A percentile compares a stretch with the other conserved stretches of the same genome.
Evolutionary conservation across 2,888 invertebrate species (phyloP).

Genomic region (Dioctria linearis): DNA sequence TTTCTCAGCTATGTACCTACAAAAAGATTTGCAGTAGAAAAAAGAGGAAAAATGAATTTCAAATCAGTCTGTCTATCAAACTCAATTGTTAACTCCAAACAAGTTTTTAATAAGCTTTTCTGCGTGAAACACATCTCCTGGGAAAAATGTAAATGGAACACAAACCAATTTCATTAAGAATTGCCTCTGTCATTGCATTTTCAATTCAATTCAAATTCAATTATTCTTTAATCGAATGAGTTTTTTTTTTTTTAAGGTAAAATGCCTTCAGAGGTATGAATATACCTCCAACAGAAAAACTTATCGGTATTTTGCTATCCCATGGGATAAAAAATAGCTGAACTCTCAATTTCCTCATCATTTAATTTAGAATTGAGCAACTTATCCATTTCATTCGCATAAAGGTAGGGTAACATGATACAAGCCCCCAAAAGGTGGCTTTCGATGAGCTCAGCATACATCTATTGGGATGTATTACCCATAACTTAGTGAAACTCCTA

Average conservation of each 20-base stretch:
- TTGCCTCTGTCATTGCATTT: too few relatives aligned
- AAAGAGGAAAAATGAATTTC: too few relatives aligned
- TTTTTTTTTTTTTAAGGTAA: not conserved
- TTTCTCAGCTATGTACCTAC: too few relatives aligned
- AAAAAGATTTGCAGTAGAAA: too few relatives aligned
- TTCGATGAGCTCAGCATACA: not conserved
- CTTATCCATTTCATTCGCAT: not conserved
- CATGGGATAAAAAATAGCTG: not conserved
- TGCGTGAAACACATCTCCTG: too few relatives aligned
- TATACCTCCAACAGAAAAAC: not conserved
- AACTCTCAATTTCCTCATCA: slow-evolving; percentile 6
- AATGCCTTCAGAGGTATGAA: not conserved
- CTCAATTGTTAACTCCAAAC: too few relatives aligned
- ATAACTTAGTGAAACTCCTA: not conserved
- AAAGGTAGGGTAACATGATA: slow-evolving; percentile 8
- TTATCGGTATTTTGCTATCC: not conserved
- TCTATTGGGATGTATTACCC: not conserved
- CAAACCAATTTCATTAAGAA: too few relatives aligned
- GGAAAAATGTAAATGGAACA: too few relatives aligned
- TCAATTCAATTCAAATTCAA: too few relatives aligned
- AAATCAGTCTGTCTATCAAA: too few relatives aligned
- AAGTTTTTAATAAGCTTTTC: too few relatives aligned
- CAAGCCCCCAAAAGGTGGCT: slow-evolving; percentile 17
- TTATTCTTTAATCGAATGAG: too few relatives aligned
- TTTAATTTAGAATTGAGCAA: slow-evolving; percentile 9